Evolutionary conservation across 2,888 invertebrate species (phyloP).

Genomic region (Baccha elongata): DNA sequence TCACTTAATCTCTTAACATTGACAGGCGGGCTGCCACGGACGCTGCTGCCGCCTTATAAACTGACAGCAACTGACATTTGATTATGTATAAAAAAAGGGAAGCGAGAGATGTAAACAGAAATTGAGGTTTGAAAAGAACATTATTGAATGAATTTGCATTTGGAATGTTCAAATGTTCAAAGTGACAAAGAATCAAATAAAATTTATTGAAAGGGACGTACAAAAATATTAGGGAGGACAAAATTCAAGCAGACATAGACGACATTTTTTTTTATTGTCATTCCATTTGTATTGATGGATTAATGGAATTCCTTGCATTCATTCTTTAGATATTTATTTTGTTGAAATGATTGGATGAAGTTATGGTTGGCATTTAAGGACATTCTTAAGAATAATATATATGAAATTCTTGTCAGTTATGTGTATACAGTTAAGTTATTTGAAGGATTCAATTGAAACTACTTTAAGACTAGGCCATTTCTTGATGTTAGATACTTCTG

Average conservation of each 20-base stretch:
- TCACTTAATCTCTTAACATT: slow-evolving; percentile 59
- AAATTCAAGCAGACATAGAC: background rate
- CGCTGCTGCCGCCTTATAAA: slow-evolving; percentile 7
- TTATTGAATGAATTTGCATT: slow-evolving; percentile 46
- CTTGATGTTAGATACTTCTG: too few relatives aligned
- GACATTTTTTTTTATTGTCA: background rate
- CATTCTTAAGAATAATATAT: background rate
- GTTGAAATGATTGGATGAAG: background rate
- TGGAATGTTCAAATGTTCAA: slow-evolving; percentile 18
- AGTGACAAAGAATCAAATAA: slow-evolving; percentile 13
- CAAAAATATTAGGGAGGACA: background rate
- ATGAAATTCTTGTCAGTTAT: background rate
- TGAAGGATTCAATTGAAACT: too few relatives aligned
- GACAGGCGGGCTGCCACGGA: slow-evolving; percentile 17
- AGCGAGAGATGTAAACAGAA: too few relatives aligned
- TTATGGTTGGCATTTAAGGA: slow-evolving; percentile 1
- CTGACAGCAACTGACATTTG: slow-evolving; percentile 55
- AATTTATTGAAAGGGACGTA: background rate
- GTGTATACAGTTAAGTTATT: too few relatives aligned
- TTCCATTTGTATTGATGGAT: slow-evolving; percentile 40
- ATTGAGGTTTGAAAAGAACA: too few relatives aligned
- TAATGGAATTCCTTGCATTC: slow-evolving; percentile 23
- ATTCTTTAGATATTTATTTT: slow-evolving; percentile 35
- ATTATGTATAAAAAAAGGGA: slow-evolving; percentile 5
- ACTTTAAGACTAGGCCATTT: too few relatives aligned